Base-by-base conservation (phyloP, 2,113 vertebrate species). In the Atractosteus spatula region DNA sequence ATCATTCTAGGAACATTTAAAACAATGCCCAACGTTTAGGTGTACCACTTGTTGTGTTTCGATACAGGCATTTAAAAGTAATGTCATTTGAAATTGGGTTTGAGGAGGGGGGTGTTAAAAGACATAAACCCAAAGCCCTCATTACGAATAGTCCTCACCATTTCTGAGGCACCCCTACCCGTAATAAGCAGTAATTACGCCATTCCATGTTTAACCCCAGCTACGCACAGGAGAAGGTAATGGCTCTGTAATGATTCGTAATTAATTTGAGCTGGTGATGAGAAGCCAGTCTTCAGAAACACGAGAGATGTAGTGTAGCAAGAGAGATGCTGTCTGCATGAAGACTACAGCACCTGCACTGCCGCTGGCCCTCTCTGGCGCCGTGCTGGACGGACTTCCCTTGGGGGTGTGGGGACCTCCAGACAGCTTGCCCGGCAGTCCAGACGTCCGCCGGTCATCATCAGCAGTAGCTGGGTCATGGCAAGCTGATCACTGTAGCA, bases 401-500 rank as follows among this genome's bases (percentile, higher is more conserved):
- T 71, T 0, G 80, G 73, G 62, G 68, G 71, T 7, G 68, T 54
- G 47, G 90, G 81, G 12, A 87, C 90, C 78, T 91, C 75, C 4
- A 95, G 86, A 80, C 47, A 70, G 81, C 90, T 77, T 11, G 81
- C 74, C 29, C 0, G 41, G 78, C 91, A 93, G n/a, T 94, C 87
- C 87, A 97, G 83, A 0, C 76, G 90, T 85, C 94, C 96, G 11
- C 93, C 85, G 17, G 94, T 96, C 84, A 94, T 8, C 4, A 93
- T 91, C 65, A 96, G 80, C 84, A 92, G 68, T 81, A 97, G 88
- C 86, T 93, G 94, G 64, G 96, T 97, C 93, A 95, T 84, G 79
- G 95, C 92, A 86, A 97, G 84, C 83, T 98, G 95, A 85, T 97
- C 91, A 80, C 96, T 98, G 42, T 96, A 98, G n/a, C 85, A 81